Percentiles rank a stretch among this genome's conserved stretches.
These are phyloP conservation scores for Pelosia muscerda DNA, from an alignment of 2,888 invertebrate species.

Conservation along the genomic window DNA sequence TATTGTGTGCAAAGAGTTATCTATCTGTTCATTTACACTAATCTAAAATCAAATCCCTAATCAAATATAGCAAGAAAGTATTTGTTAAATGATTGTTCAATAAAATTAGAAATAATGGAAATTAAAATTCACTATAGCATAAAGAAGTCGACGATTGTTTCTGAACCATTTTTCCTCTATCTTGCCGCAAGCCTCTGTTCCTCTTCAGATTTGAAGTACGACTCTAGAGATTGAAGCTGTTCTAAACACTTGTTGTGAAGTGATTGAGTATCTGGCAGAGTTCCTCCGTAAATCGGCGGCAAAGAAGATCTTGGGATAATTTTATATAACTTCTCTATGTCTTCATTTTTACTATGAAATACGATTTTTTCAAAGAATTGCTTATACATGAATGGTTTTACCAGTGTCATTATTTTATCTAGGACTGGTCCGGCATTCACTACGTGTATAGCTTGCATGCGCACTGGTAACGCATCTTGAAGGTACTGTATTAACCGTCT, in stretches of 20 bases:
- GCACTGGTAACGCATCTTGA: slow-evolving; percentile 86
- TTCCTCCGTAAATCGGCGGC: slow-evolving; percentile 84
- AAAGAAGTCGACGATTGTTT: neutral
- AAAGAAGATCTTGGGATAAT: slow-evolving; percentile 75
- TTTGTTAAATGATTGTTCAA: neutral
- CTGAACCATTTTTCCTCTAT: neutral
- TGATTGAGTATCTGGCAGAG: slow-evolving; percentile 54
- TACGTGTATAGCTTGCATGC: slow-evolving; percentile 84
- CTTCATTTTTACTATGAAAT: slow-evolving; percentile 70
- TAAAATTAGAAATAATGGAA: neutral
- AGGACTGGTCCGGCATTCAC: slow-evolving; percentile 69
- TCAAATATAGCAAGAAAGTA: neutral
- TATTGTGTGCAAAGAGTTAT: too few species aligned
- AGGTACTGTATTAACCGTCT: slow-evolving; percentile 84
- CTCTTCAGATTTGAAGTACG: slow-evolving; percentile 43
- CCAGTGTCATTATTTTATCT: slow-evolving; percentile 21
- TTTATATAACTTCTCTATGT: slow-evolving; percentile 73
- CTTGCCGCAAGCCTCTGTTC: slow-evolving; percentile 22
- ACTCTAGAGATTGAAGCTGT: slow-evolving; percentile 24
- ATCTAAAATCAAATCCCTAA: too few species aligned
- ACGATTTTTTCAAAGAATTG: slow-evolving; percentile 68
- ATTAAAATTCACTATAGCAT: neutral
- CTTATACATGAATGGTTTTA: slow-evolving; percentile 76
- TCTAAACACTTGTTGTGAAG: slow-evolving; percentile 35
- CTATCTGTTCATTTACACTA: too few species aligned